Evolutionary conservation across 2,888 invertebrate genomes (phyloP), one percentile per base, ranked within the genome.

Genomic region (Apodemia hepburni): DNA sequence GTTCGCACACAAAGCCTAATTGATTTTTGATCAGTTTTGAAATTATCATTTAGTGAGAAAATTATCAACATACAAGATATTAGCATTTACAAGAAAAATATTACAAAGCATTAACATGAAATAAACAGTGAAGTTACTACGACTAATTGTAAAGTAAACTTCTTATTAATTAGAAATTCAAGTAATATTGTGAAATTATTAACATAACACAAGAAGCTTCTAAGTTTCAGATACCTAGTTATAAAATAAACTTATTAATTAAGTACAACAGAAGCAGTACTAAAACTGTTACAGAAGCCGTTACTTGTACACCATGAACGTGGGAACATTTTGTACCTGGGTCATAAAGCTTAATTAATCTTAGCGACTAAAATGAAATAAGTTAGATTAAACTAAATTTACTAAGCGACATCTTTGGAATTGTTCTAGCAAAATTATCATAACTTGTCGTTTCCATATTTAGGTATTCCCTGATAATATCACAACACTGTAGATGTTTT

Each of bases 391-490:
- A 54, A 54, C 15, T 27, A 27, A 54, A 51, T 18, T 1, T 51
- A 54, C 54, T 54, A 51, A 51, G 11, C 22, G 51, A 27, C 2
- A 15, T 22, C 27, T 54, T 54, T 54, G 27, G 27, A 27, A 27
- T 54, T 54, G 54, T 54, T 54, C 4, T 22, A 15, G 22, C 27
- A 27, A 27, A 6, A 12, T 15, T 54, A 54, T 22, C 54, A 22
- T 68, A 65, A 54, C 69, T 59, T 61, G 38, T 45, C 6, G 54
- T 15, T 27, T 17, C 9, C 22, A 51, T 51, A 22, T 51, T 8
- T 33, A 7, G 1, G 33, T 1, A 8, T 7, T 33, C 7, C 33
- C 33, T 8, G 2, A 33, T 33, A 22, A 22, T 22, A 22, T 22
- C 22, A 22, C 22, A 22, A 22, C 22, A 22, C 1, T 22, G 22